phyloP scores from a whole-genome alignment of 2,888 invertebrate genomes.

The Myathropa florea region DNA sequence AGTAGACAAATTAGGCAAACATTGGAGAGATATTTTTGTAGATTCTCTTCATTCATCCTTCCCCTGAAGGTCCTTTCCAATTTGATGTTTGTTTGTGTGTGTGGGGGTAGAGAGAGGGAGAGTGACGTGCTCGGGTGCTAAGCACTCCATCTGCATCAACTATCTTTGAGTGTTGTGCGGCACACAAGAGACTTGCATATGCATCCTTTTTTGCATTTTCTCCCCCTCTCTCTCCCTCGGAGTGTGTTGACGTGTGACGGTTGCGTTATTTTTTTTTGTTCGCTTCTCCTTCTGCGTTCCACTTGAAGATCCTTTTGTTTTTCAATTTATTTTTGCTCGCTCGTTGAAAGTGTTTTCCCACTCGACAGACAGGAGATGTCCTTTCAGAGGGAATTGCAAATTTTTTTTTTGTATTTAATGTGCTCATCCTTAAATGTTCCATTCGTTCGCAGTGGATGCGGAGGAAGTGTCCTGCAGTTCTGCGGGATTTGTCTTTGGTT shows the following conservation, averaged over 20 bases:
- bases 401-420: not conserved
- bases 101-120: not conserved
- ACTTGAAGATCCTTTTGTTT: conserved; percentile 64
- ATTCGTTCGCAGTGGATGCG: not conserved
- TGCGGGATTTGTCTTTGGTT: conserved; percentile 65
- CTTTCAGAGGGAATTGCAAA: conserved; percentile 50
- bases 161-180: conserved; percentile 40
- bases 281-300: conserved; percentile 13
- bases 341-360: conserved; percentile 67
- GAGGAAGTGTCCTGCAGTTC: conserved; percentile 50
- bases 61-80: not conserved
- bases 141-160: conserved; percentile 67
- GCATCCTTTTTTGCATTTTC: conserved; percentile 8
- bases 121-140: conserved; percentile 51
- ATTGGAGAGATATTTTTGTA: conserved; percentile 46
- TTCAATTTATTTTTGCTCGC: conserved; percentile 53
- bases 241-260: not conserved
- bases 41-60: conserved; percentile 3
- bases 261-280: conserved; percentile 8
- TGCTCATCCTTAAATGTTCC: conserved; percentile 40
- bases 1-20: conserved; percentile 70
- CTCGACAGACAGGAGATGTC: conserved; percentile 54
- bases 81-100: not conserved
- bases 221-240: not conserved
- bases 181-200: conserved; percentile 21